Evolutionary conservation across 2,888 invertebrate species (phyloP).

Genomic region (Drosophila pullipes): DNA sequence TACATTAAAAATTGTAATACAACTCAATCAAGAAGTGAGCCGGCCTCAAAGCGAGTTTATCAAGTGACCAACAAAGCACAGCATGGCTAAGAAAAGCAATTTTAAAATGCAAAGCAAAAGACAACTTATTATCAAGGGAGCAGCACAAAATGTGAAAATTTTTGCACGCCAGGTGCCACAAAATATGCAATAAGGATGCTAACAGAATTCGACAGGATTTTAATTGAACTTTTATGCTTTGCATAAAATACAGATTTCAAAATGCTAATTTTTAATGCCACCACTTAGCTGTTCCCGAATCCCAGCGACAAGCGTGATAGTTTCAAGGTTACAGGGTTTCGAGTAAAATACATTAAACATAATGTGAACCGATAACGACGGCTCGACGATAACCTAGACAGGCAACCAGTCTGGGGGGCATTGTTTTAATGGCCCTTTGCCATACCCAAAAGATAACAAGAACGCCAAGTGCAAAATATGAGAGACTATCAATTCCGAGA

Average conservation of each 20-base stretch:
- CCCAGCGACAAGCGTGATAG: neutral
- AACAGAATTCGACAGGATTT: neutral
- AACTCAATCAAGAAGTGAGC: conserved; percentile 18
- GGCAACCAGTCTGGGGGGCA: conserved; percentile 26
- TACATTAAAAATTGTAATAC: conserved; percentile 33
- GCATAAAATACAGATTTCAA: neutral
- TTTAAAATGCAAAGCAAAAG: conserved; percentile 32
- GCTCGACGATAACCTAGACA: conserved; percentile 22
- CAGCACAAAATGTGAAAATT: neutral
- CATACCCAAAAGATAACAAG: conserved; percentile 6
- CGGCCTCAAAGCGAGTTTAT: neutral
- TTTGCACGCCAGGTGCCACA: neutral
- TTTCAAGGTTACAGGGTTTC: conserved; percentile 20
- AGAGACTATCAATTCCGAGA: conserved; percentile 26
- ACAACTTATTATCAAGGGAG: neutral
- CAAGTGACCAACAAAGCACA: conserved; percentile 29
- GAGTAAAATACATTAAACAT: conserved; percentile 29
- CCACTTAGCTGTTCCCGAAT: neutral
- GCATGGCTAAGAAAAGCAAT: conserved; percentile 24
- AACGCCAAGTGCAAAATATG: conserved; percentile 49
- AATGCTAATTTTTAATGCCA: neutral
- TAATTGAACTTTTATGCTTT: neutral
- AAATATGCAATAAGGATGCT: neutral
- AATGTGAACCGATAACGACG: conserved; percentile 39
- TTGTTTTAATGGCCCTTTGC: conserved; percentile 33